Conservation (phyloP, 2,888 invertebrate species). For the Polydrusus tereticollis region DNA sequence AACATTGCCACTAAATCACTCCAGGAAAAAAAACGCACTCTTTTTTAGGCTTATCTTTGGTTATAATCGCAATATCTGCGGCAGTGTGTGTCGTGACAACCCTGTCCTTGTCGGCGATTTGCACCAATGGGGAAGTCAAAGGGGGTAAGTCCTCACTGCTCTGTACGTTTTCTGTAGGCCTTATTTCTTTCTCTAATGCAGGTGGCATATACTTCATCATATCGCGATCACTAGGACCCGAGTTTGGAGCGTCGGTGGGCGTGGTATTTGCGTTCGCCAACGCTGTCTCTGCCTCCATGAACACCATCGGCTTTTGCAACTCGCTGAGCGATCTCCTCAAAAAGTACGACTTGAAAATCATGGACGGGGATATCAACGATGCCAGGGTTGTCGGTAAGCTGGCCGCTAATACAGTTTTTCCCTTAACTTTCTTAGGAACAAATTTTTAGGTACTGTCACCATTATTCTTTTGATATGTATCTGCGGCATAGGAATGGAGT, state of each 20-base stretch:
- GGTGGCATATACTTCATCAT: slow-evolving; percentile 98
- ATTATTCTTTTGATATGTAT: slow-evolving; percentile 85
- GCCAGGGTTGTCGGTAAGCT: slow-evolving; percentile 82
- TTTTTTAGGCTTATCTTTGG: slow-evolving; percentile 69
- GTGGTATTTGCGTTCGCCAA: slow-evolving; percentile 97
- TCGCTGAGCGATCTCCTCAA: slow-evolving; percentile 84
- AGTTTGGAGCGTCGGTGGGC: slow-evolving; percentile 98
- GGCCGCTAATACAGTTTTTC: not conserved
- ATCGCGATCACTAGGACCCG: slow-evolving; percentile 94
- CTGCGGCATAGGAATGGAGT: slow-evolving; percentile 95
- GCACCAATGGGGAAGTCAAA: slow-evolving; percentile 98
- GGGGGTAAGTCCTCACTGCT: slow-evolving; percentile 78
- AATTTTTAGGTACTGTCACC: slow-evolving; percentile 70
- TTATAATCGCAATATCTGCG: slow-evolving; percentile 86
- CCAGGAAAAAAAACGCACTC: not conserved
- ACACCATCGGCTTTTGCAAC: slow-evolving; percentile 97
- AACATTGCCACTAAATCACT: not conserved
- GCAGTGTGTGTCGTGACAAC: slow-evolving; percentile 89
- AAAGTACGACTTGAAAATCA: slow-evolving; percentile 75
- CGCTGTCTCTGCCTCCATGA: slow-evolving; percentile 96
- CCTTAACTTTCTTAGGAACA: not conserved
- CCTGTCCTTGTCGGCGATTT: slow-evolving; percentile 87
- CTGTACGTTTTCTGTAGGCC: no score
- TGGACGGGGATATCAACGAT: slow-evolving; percentile 84
- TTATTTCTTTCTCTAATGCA: slow-evolving; percentile 66